A percentile compares a stretch with the other conserved stretches of the same genome.
Conservation (phyloP, 23 tunicate genomes). For the Diplosoma virens region DNA sequence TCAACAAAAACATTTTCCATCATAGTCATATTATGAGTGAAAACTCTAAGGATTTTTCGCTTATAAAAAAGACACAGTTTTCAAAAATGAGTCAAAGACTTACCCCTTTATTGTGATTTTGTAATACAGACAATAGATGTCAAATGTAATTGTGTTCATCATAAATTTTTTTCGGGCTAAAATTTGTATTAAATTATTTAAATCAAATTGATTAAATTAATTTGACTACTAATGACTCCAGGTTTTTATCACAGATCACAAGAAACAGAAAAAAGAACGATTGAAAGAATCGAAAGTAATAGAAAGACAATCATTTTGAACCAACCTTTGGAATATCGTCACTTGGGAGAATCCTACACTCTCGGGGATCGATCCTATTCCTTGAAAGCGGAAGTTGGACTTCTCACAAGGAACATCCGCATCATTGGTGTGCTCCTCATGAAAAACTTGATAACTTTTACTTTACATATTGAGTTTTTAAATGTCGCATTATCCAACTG, state of each 20-base stretch:
- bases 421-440: conserved; percentile 39
- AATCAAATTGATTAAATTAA: too few species aligned
- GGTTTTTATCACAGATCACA: conserved; percentile 29
- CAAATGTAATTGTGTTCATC: too few species aligned
- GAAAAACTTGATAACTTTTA: neutral
- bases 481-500: too few species aligned
- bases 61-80: too few species aligned
- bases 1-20: too few species aligned
- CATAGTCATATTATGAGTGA: too few species aligned
- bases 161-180: neutral
- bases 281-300: conserved; percentile 27
- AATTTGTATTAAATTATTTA: neutral
- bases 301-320: conserved; percentile 42
- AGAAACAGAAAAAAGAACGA: conserved; percentile 61
- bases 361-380: neutral
- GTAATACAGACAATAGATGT: too few species aligned
- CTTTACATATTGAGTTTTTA: too few species aligned
- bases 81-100: too few species aligned
- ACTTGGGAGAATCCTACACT: conserved; percentile 40
- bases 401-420: conserved; percentile 76
- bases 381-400: conserved; percentile 91
- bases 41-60: too few species aligned
- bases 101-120: neutral
- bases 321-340: conserved; percentile 33
- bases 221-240: too few species aligned